These are phyloP conservation scores for Blastobasis adustella DNA, from an alignment of 2,888 invertebrate species.

Conservation along the genomic window DNA sequence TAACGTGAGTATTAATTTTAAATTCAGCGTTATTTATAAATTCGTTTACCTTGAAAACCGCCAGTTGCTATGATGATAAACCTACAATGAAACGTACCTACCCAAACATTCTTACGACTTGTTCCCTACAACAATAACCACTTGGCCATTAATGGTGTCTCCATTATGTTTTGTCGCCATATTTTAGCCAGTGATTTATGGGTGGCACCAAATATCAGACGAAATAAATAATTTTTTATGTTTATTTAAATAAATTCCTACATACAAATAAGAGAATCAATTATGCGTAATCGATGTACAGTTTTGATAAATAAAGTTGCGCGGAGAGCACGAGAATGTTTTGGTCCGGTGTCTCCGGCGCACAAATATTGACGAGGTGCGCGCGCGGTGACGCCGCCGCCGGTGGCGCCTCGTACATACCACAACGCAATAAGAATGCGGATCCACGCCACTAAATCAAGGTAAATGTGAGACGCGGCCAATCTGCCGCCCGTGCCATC, in stretches of 20 bases:
- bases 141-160: too few relatives aligned
- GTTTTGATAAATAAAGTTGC: conserved; percentile 13
- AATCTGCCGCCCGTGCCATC: conserved; percentile 25
- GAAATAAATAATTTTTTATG: not conserved
- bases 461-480: conserved; percentile 44
- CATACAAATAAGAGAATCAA: conserved; percentile 4
- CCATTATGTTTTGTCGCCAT: too few relatives aligned
- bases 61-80: conserved; percentile 49
- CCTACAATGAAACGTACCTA: conserved; percentile 35
- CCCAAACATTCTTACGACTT: not conserved
- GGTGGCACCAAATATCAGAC: conserved; percentile 1
- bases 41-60: conserved; percentile 52
- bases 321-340: conserved; percentile 34
- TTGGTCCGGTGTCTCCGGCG: conserved; percentile 7
- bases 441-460: conserved; percentile 66
- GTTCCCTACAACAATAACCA: too few relatives aligned
- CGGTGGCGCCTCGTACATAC: conserved; percentile 54
- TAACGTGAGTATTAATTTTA: conserved; percentile 33
- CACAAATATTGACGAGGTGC: conserved; percentile 57
- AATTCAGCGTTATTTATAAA: conserved; percentile 49
- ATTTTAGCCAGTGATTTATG: conserved; percentile 6
- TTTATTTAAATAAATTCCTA: conserved; percentile 5
- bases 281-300: conserved; percentile 7
- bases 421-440: conserved; percentile 66
- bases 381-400: conserved; percentile 8